Percentiles rank a stretch among this genome's conserved stretches.
Conservation (phyloP, 2,888 invertebrate species). For the Drosophila diplacantha region DNA sequence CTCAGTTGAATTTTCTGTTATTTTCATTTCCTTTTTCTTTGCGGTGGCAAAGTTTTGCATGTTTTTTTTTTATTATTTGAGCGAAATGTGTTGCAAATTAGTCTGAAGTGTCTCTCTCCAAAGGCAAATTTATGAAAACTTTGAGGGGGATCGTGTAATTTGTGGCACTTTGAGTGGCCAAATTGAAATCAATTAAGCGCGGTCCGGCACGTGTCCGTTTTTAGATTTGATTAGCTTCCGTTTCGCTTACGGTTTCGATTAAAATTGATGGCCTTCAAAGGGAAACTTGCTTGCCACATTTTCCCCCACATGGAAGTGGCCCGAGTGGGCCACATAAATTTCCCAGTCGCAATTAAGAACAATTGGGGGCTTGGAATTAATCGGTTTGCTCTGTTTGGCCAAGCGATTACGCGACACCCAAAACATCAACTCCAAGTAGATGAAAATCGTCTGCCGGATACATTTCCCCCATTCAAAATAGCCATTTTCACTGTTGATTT, state of each 20-base stretch:
- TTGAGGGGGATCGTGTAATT: constrained; percentile 47
- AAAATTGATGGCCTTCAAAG: constrained; percentile 35
- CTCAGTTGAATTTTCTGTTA: constrained; percentile 15
- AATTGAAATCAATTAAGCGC: constrained; percentile 65
- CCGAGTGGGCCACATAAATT: constrained; percentile 29
- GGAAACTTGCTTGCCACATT: constrained; percentile 23
- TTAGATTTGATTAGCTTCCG: constrained; percentile 44
- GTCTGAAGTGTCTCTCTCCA: constrained; percentile 63
- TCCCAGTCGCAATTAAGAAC: constrained; percentile 26
- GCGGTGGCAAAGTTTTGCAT: constrained; percentile 22
- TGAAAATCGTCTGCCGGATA: constrained; percentile 24
- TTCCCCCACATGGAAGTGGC: not conserved
- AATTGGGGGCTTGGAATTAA: constrained; percentile 2
- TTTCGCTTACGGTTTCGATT: constrained; percentile 34
- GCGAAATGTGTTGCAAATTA: constrained; percentile 63
- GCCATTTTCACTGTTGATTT: constrained; percentile 14
- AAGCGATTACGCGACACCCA: constrained; percentile 17
- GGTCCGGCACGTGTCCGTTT: constrained; percentile 48
- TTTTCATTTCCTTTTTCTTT: constrained; percentile 11
- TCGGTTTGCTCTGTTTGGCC: constrained; percentile 24
- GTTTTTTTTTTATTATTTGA: constrained; percentile 28
- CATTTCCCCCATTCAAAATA: constrained; percentile 20
- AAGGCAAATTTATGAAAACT: constrained; percentile 59
- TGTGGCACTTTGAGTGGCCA: constrained; percentile 60
- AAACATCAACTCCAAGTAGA: not conserved